Conservation (phyloP, 2,113 vertebrate species). For the Platichthys stellatus region DNA sequence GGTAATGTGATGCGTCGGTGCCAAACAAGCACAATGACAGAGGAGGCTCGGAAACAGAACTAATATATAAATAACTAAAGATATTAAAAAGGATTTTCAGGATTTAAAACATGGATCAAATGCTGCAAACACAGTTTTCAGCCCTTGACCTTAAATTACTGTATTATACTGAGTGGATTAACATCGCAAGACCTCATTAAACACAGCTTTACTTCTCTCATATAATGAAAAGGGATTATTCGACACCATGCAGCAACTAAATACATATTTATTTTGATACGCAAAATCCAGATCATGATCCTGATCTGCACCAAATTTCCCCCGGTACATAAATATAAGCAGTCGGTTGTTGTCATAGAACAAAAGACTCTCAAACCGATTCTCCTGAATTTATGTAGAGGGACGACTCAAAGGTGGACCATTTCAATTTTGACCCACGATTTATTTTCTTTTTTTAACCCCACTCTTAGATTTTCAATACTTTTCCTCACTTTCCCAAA, state of each 20-base stretch:
- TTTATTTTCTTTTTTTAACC: too few species aligned
- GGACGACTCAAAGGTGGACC: too few species aligned
- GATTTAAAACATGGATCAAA: not conserved
- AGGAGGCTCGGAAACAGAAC: conserved; percentile 5
- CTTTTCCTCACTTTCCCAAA: too few species aligned
- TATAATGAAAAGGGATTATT: not conserved
- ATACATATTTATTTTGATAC: not conserved
- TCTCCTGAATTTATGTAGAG: too few species aligned
- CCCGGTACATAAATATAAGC: too few species aligned
- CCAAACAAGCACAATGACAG: conserved; percentile 50
- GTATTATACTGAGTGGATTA: not conserved
- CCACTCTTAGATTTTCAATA: too few species aligned
- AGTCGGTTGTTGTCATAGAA: too few species aligned
- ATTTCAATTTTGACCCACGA: too few species aligned
- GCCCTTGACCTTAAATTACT: conserved; percentile 4
- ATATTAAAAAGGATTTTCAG: not conserved
- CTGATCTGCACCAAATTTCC: too few species aligned
- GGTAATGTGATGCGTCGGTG: conserved; percentile 42
- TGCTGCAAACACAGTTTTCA: conserved; percentile 9
- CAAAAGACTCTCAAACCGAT: too few species aligned
- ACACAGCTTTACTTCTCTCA: too few species aligned
- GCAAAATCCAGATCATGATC: too few species aligned
- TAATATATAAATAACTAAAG: conserved; percentile 23
- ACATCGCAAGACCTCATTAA: not conserved
- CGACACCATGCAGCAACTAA: not conserved